Base-by-base conservation (phyloP, 1,140 invertebrate genomes). In the Scaptomyza pallida region DNA sequence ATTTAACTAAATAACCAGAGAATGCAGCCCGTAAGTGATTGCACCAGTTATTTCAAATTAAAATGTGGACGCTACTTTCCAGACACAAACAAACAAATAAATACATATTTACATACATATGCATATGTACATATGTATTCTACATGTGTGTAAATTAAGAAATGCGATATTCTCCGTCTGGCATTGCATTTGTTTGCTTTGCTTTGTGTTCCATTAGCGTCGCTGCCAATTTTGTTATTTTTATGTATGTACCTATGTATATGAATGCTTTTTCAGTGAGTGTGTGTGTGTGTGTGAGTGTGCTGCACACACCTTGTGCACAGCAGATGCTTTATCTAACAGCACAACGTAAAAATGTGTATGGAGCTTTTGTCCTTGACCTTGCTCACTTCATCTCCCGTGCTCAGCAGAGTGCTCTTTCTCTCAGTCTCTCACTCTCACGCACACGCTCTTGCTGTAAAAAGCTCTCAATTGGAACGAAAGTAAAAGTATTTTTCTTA, bases 321-420 rank as follows among this genome's bases (percentile, higher is more conserved):
- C n/a, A 63, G 70, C 54, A 55, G 83, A 88, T 85, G 81, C 81
- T 85, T 86, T 77, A 81, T 81, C 82, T 88, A 85, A 75, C 70
- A 57, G 55, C 54, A 63, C n/a, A 37, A 37, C 33, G 30, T 45
- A 61, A 68, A 74, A 70, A 47, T n/a, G 37, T 47, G 50, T 37
- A 57, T 43, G 65, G 57, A 88, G 82, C 82, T 88, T 68, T 78
- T 62, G 83, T 88, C 82, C 82, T 88, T 88, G 82, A 88, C 82
- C 82, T 88, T 88, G 82, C 83, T 63, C 68, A 63, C 60, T 61
- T 16, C 62, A 69, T 78, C 63, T 71, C 47, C 26, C 60, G 17
- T 26, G 44, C 52, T 26, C 70, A 67, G 37, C 40, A 26, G n/a
- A n/a, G 10, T 30, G 13, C 55, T 30, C 44, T 61, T 12, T 15